Evolutionary conservation across 2,113 vertebrate genomes (phyloP), one percentile per base, ranked within the genome.

Genomic region (Microcebus tavaratra): DNA sequence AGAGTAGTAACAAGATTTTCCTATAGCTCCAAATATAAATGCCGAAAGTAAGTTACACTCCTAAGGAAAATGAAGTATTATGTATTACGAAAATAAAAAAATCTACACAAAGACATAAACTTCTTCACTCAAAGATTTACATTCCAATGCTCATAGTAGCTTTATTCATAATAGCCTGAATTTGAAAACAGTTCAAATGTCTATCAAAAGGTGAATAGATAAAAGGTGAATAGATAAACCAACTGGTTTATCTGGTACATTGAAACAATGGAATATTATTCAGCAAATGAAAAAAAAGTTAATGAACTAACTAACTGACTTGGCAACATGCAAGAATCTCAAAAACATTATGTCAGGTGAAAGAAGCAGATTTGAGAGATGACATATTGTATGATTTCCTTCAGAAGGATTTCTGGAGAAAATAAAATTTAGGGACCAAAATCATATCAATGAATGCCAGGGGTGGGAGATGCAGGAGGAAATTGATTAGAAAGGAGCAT

Each of bases 211-310:
- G 15, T 53, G n/a, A 82, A n/a, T 70, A 57, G 27, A 75, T 93
- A 80, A 79, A 61, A 75, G 23, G 15, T 53, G n/a, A 82, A n/a
- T 70, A 57, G 27, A 75, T 93, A 80, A 79, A 61, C 88, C 76
- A 75, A 63, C 25, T 17, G 3, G 36, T 36, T 36, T 36, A 36
- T 36, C 36, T 42, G 7, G 25, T 18, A 1, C 42, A 39, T 8
- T 25, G 36, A 73, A 12, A 81, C 21, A 70, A 55, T 21, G 31
- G 14, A 70, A 65, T 92, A 42, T 36, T 48, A 70, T 45, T 86
- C 29, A 93, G 8, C 48, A 50, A 34, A 79, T 10, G 61, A 29
- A 87, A 2, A 27, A 36, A 2, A 27, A 31, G 36, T 17, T 67
- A 67, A 59, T 13, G 50, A 76, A 9, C 14, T 61, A 63, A 61